A percentile compares a stretch with the other conserved stretches of the same genome.
These are phyloP conservation scores for Conus ventricosus DNA, from an alignment of 1,140 invertebrate species.

Conservation along the genomic window DNA sequence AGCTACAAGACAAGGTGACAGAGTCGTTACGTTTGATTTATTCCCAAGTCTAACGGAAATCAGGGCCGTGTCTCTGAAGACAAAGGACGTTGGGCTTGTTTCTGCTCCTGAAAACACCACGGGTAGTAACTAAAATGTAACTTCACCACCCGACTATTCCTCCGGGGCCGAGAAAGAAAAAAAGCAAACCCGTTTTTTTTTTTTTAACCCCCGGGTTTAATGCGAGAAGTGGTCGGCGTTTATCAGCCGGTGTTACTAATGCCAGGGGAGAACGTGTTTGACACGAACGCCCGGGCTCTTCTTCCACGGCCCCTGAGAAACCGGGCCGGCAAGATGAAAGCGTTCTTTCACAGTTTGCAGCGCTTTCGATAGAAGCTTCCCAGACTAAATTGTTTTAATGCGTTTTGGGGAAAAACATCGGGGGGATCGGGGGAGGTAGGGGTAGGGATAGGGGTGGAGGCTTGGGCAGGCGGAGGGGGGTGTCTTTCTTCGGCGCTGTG, in stretches of 20 bases:
- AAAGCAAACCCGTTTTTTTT: too few relatives aligned
- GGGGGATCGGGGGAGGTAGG: too few relatives aligned
- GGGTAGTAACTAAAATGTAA: too few relatives aligned
- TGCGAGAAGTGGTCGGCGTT: too few relatives aligned
- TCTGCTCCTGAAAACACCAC: not conserved
- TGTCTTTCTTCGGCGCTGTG: not conserved
- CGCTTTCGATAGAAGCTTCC: conserved; percentile 4
- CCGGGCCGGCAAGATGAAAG: conserved; percentile 1
- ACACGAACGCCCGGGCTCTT: not conserved
- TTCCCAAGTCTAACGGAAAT: too few relatives aligned
- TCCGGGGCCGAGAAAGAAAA: too few relatives aligned
- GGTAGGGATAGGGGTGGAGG: not conserved
- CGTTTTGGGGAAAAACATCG: not conserved
- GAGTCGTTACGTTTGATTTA: too few relatives aligned
- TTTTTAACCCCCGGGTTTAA: too few relatives aligned
- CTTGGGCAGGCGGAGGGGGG: not conserved
- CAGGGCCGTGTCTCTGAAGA: too few relatives aligned
- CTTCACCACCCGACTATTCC: too few relatives aligned
- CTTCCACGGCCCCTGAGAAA: not conserved
- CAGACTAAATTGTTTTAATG: conserved; percentile 29
- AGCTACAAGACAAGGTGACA: too few relatives aligned
- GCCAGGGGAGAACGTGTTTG: conserved; percentile 14
- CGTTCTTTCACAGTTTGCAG: conserved; percentile 12
- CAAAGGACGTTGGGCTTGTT: not conserved
- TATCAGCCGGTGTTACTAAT: not conserved